phyloP scores from a whole-genome alignment of 2,113 vertebrate genomes.

The Poeciliopsis prolifica region DNA sequence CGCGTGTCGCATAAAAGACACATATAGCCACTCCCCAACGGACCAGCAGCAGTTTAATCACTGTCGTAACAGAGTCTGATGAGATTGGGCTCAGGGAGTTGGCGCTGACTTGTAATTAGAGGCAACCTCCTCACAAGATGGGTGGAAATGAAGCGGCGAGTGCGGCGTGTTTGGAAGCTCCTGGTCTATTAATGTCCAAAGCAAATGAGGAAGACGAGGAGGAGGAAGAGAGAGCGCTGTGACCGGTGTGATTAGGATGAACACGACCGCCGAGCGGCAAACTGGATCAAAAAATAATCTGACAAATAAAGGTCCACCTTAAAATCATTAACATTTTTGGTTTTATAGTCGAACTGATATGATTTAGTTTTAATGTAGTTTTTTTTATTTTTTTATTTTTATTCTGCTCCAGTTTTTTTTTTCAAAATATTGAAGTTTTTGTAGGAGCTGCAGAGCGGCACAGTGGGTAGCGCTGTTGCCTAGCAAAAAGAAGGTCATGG shows the following conservation, averaged over 20 bases:
- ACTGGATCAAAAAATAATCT: slow-evolving; percentile 30
- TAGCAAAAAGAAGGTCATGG: too few species aligned
- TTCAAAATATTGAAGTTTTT: too few species aligned
- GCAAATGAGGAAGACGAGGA: background rate
- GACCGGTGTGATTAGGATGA: background rate
- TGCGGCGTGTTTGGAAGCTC: slow-evolving; percentile 40
- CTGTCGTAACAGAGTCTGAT: slow-evolving; percentile 82
- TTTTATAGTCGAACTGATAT: background rate
- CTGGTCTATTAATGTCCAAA: slow-evolving; percentile 2
- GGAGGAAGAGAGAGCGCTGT: background rate
- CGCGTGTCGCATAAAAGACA: slow-evolving; percentile 19
- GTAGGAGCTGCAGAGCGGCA: too few species aligned
- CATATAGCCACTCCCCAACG: slow-evolving; percentile 58
- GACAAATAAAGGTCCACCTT: slow-evolving; percentile 4
- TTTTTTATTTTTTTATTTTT: too few species aligned
- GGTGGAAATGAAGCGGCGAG: slow-evolving; percentile 63
- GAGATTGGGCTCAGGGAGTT: slow-evolving; percentile 80
- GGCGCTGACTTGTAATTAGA: slow-evolving; percentile 81
- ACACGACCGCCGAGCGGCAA: slow-evolving; percentile 34
- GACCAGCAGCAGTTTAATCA: slow-evolving; percentile 81
- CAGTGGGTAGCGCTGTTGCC: too few species aligned
- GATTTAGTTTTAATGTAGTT: too few species aligned
- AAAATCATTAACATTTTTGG: background rate
- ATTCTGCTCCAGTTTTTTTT: too few species aligned
- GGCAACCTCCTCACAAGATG: slow-evolving; percentile 65